Evolutionary conservation across 2,888 invertebrate genomes (phyloP), one percentile per base, ranked within the genome.

Genomic region (Uloborus plumipes): DNA sequence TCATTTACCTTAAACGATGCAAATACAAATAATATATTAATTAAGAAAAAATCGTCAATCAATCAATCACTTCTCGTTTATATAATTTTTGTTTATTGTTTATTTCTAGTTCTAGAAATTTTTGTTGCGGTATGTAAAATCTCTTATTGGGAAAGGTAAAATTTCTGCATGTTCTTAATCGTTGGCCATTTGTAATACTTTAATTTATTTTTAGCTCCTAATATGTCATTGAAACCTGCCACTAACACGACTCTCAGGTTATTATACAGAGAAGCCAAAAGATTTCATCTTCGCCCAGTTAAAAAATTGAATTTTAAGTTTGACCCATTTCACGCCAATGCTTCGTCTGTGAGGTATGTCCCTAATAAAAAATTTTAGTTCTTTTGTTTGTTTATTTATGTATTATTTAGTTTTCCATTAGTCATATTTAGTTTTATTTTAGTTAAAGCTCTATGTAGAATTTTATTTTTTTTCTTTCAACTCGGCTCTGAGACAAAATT

Each of bases 261-360:
- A 49, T 67, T 80, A 16, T 79, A 59, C 70, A 94, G 94, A 89
- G 93, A 95, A 89, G 87, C 95, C 73, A 92, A 91, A 88, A 87
- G 89, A 85, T 89, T 96, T 14, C 94, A 94, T 90, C 91, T 96
- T 81, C 94, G 94, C 88, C 94, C 94, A 61, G 93, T 94, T 0
- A 93, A 93, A 87, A 92, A 92, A 89, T 92, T 96, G 82, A 92
- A 92, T 71, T 92, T 95, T 71, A 92, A 93, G 89, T 95, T 96
- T 88, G 96, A 96, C 90, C 96, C 96, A 6, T 96, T 96, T 89
- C 91, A 92, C 86, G 91, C 92, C 87, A 93, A 93, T 89, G 93
- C 93, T 78, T 90, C 90, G 84, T 91, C 91, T 85, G 91, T 91
- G 86, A 91, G 93, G 93, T 93, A 90, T 58, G 74, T 70, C 64